Evolutionary conservation across 2,113 vertebrate species (phyloP).

Genomic region (Gymnarchus niloticus): DNA sequence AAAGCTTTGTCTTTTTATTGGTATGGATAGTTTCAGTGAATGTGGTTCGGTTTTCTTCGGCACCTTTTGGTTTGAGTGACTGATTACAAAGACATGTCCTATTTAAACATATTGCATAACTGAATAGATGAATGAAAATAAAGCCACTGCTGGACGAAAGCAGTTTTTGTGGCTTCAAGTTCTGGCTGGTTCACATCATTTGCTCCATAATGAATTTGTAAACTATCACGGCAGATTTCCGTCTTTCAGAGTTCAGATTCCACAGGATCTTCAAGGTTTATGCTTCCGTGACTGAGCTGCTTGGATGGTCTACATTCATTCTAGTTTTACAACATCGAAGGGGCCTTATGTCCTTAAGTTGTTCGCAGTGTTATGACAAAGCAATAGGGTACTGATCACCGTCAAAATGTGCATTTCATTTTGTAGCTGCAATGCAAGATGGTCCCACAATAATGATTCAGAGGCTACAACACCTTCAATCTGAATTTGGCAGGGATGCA

Average conservation of each 20-base stretch:
- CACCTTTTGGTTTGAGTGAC: not conserved
- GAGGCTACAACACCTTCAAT: no score
- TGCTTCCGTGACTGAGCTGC: no score
- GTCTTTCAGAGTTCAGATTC: not conserved
- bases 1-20: conserved; percentile 6
- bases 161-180: not conserved
- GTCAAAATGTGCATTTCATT: no score
- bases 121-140: not conserved
- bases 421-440: no score
- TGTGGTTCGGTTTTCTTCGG: not conserved
- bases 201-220: not conserved
- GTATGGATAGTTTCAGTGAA: conserved; percentile 7
- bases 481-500: no score
- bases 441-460: no score
- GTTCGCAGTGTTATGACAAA: no score
- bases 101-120: not conserved
- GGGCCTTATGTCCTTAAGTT: no score
- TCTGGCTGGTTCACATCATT: not conserved
- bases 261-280: not conserved
- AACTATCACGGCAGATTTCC: no score
- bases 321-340: no score
- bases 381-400: no score
- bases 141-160: not conserved
- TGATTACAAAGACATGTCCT: not conserved
- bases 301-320: no score